Evolutionary conservation across 2,797 vertebrate genomes (phyloP).

Genomic region (Premnoplex brunnescens): DNA sequence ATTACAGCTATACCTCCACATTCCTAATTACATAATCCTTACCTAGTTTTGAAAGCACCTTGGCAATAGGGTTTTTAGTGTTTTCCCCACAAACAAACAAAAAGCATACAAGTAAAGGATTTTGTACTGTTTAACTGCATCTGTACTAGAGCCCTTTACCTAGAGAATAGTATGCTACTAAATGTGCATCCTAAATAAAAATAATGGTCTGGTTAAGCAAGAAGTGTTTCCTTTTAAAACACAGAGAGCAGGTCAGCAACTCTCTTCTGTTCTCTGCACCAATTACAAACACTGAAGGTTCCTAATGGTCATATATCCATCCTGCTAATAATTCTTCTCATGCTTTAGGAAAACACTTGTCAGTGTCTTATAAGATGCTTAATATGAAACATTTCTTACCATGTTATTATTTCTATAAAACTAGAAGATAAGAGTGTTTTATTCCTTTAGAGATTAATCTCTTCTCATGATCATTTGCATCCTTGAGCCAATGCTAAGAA

Average conservation of each 20-base stretch:
- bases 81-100: background rate
- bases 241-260: background rate
- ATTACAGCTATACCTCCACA: background rate
- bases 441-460: background rate
- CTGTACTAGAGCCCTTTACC: background rate
- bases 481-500: background rate
- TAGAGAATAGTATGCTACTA: background rate
- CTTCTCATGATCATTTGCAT: background rate
- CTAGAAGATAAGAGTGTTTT: background rate
- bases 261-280: background rate
- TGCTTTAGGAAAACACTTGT: background rate
- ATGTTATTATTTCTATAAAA: background rate
- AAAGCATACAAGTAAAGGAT: background rate
- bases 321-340: background rate
- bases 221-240: background rate
- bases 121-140: background rate
- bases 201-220: background rate
- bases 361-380: background rate
- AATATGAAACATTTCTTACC: background rate
- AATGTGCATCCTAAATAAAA: background rate
- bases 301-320: background rate
- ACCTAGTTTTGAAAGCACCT: background rate
- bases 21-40: background rate
- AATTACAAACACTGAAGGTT: background rate
- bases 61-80: background rate